Evolutionary conservation across 2,797 vertebrate species (phyloP).

Genomic region (Australoheros facetus): DNA sequence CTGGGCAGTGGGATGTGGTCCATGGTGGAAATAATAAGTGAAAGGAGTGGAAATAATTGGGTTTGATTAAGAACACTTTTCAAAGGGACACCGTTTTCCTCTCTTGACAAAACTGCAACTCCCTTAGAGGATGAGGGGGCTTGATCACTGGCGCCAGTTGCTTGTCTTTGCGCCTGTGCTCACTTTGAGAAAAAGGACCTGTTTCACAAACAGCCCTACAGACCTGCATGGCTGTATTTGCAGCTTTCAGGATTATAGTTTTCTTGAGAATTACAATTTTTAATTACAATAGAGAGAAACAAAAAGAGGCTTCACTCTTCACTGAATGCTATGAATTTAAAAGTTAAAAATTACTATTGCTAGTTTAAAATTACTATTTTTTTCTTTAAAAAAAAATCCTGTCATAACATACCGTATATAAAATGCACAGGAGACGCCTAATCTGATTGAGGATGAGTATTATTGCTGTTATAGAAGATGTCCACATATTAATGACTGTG

Average conservation of each 20-base stretch:
- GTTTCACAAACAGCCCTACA: slow-evolving; percentile 41
- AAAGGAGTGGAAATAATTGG: slow-evolving; percentile 87
- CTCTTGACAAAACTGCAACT: slow-evolving; percentile 79
- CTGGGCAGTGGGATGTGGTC: slow-evolving; percentile 75
- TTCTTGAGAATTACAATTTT: background rate
- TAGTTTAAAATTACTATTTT: too few relatives aligned
- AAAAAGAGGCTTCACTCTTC: background rate
- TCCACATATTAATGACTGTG: too few relatives aligned
- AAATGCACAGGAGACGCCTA: background rate
- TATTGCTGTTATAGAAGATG: too few relatives aligned
- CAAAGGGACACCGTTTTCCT: slow-evolving; percentile 76
- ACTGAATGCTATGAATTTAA: background rate
- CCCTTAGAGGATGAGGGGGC: slow-evolving; percentile 49
- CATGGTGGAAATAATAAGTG: slow-evolving; percentile 82
- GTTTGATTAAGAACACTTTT: slow-evolving; percentile 83
- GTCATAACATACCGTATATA: background rate
- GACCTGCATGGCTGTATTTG: slow-evolving; percentile 8
- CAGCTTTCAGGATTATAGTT: background rate
- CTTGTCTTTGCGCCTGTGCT: slow-evolving; percentile 56
- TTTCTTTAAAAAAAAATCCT: background rate
- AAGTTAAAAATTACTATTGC: background rate
- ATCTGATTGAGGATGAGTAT: too few relatives aligned
- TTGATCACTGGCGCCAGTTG: slow-evolving; percentile 78
- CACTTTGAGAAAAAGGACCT: slow-evolving; percentile 42
- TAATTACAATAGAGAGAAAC: background rate